Evolutionary conservation across 2,888 invertebrate genomes (phyloP).

Genomic region (Pyrocoelia pectoralis): DNA sequence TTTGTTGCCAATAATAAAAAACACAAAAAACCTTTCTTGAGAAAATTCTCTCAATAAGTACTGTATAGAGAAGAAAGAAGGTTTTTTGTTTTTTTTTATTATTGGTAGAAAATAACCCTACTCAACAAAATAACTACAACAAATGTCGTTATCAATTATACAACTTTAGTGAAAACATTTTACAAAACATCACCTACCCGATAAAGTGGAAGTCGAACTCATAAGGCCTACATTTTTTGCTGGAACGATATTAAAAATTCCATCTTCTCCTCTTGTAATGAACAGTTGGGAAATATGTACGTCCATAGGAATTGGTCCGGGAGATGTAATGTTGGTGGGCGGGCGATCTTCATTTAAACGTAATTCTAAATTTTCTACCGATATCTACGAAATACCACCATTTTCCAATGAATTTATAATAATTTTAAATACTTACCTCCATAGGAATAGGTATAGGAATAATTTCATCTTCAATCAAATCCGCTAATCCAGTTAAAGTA

Average conservation of each 20-base stretch:
- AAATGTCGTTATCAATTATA: too few relatives aligned
- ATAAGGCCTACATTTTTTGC: slow-evolving; percentile 21
- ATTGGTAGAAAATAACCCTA: too few relatives aligned
- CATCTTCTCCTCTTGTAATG: slow-evolving; percentile 75
- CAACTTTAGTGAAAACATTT: too few relatives aligned
- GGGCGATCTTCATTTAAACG: slow-evolving; percentile 86
- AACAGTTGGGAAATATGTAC: slow-evolving; percentile 74
- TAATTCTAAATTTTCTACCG: slow-evolving; percentile 77
- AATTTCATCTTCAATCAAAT: slow-evolving; percentile 88
- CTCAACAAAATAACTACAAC: too few relatives aligned
- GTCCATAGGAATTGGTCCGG: slow-evolving; percentile 82
- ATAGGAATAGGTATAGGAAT: slow-evolving; percentile 82
- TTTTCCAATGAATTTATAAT: too few relatives aligned
- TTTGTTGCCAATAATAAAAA: too few relatives aligned
- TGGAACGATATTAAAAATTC: slow-evolving; percentile 78
- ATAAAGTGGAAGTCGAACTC: slow-evolving; percentile 35
- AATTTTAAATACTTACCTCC: too few relatives aligned
- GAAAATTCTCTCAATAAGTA: too few relatives aligned
- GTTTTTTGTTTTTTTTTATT: too few relatives aligned
- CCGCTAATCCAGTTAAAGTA: slow-evolving; percentile 80
- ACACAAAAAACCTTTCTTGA: too few relatives aligned
- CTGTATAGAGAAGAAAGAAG: too few relatives aligned
- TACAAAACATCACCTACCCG: slow-evolving; percentile 32
- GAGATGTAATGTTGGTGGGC: slow-evolving; percentile 80
- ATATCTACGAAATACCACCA: slow-evolving; percentile 63